Evolutionary conservation across 2,888 invertebrate species (phyloP).

Genomic region (Ophonus ardosiacus): DNA sequence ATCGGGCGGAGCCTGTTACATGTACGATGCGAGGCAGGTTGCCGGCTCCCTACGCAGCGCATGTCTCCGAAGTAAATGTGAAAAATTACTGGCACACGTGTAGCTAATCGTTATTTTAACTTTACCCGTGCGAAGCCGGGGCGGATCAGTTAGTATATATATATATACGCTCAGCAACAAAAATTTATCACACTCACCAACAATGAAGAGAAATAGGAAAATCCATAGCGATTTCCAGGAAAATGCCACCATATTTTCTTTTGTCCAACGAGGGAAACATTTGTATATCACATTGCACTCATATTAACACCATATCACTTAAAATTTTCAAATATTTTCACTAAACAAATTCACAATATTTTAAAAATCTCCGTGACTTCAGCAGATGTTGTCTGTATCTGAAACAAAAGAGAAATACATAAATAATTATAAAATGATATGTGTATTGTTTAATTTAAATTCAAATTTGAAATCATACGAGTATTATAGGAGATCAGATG

Average conservation of each 20-base stretch:
- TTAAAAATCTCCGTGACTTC: neutral
- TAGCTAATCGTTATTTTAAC: no score
- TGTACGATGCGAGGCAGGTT: no score
- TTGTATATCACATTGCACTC: neutral
- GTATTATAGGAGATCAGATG: no score
- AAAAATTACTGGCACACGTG: no score
- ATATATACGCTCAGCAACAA: no score
- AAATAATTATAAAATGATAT: neutral
- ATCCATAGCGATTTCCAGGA: constrained; percentile 51
- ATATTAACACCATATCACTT: neutral
- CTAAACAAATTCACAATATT: neutral
- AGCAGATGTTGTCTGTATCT: neutral
- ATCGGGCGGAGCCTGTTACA: no score
- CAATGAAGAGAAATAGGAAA: constrained; percentile 23
- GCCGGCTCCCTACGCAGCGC: no score
- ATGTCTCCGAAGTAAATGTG: no score
- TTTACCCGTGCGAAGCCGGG: no score
- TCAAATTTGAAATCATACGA: no score
- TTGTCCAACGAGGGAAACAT: neutral
- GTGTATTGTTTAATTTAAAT: no score
- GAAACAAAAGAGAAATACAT: neutral
- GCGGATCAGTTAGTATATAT: no score
- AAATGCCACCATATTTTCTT: constrained; percentile 41
- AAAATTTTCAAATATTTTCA: neutral
- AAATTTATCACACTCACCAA: constrained; percentile 48